Percentiles rank a stretch among this genome's conserved stretches.
phyloP scores from a whole-genome alignment of 2,797 vertebrate genomes.

The Platalea minor region DNA sequence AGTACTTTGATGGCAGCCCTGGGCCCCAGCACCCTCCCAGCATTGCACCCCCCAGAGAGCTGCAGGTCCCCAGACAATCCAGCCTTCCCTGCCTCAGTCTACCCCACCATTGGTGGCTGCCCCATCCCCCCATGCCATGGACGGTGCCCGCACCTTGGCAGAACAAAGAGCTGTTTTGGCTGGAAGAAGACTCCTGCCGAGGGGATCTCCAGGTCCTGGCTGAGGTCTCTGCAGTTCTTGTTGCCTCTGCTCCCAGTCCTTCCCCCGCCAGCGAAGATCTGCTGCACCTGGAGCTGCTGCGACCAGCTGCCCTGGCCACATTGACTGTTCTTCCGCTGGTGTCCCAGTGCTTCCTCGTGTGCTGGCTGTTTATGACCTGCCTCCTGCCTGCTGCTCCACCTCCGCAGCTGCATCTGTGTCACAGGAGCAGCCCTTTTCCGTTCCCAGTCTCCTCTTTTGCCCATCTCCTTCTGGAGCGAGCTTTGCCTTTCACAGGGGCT shows the following conservation, averaged over 20 bases:
- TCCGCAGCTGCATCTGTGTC: background rate
- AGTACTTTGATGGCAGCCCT: background rate
- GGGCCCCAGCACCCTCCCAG: background rate
- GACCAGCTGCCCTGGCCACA: fast-evolving
- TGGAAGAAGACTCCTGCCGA: background rate
- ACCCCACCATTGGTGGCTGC: background rate
- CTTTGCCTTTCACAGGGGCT: background rate
- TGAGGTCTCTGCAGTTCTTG: background rate
- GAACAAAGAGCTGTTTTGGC: background rate
- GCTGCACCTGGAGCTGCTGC: background rate
- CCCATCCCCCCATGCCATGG: fast-evolving
- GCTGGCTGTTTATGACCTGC: constrained; percentile 25
- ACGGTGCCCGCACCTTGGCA: background rate
- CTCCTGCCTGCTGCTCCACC: constrained; percentile 42
- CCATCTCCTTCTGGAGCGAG: background rate
- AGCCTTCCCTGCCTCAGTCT: background rate
- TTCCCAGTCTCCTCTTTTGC: background rate
- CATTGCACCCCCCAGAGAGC: background rate
- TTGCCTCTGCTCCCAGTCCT: background rate
- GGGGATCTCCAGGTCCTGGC: background rate
- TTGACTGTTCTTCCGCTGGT: background rate
- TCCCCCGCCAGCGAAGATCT: background rate
- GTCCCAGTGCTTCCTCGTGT: background rate
- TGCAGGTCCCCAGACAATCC: background rate
- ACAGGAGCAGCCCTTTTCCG: constrained; percentile 23